phyloP scores from a whole-genome alignment of 1,140 invertebrate species.

The Pseudomyrmex cubaensis region DNA sequence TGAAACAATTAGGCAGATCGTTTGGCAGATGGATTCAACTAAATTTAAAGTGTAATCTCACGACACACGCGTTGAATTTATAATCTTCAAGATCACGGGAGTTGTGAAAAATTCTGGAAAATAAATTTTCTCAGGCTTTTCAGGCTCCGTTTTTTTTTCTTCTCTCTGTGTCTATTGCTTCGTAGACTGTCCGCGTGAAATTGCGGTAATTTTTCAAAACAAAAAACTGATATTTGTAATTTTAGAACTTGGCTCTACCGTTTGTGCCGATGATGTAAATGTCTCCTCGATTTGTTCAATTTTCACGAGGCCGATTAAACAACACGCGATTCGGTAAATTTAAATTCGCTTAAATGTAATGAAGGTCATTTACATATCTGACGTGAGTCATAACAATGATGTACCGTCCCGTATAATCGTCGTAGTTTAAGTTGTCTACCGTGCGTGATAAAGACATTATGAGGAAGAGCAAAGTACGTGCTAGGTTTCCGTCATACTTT shows the following conservation, averaged over 20 bases:
- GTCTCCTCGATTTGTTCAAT: not conserved
- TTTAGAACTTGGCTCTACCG: not conserved
- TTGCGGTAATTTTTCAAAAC: not conserved
- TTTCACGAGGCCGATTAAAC: not conserved
- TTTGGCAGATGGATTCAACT: not conserved
- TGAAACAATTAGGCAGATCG: not conserved
- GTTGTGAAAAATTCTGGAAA: not conserved
- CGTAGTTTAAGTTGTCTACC: not conserved
- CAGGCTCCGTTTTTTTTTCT: too few species aligned
- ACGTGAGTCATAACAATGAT: constrained; percentile 20
- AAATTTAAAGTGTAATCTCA: not conserved
- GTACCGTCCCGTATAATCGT: not conserved
- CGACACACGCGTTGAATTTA: not conserved
- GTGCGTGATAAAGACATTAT: not conserved
- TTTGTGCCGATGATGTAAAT: not conserved
- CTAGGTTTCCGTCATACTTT: constrained; percentile 4
- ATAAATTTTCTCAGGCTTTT: not conserved
- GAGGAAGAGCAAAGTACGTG: not conserved
- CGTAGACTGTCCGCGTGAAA: not conserved
- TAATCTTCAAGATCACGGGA: not conserved
- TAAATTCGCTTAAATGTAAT: constrained; percentile 9
- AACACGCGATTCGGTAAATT: constrained; percentile 16
- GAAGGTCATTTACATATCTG: constrained; percentile 11
- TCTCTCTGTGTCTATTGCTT: not conserved
- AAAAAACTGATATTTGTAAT: not conserved